Conservation (phyloP, 1,140 invertebrate genomes). For the Samia ricini region DNA sequence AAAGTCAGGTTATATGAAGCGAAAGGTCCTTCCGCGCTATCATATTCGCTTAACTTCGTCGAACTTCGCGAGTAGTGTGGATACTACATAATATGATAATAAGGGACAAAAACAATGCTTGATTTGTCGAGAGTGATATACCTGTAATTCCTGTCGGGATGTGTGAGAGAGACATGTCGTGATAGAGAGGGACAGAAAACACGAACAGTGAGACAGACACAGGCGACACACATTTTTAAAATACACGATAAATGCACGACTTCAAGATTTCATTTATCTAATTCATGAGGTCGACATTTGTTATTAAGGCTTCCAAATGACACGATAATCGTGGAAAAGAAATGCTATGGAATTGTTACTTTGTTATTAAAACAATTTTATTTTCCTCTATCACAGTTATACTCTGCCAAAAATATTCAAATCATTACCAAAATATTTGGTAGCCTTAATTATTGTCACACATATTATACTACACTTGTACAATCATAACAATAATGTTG, state of each 20-base stretch:
- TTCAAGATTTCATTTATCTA: background rate
- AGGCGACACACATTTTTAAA: slow-evolving; percentile 61
- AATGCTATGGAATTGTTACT: background rate
- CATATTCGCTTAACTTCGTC: no score
- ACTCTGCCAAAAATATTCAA: no score
- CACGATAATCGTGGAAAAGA: background rate
- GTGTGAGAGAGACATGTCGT: slow-evolving; percentile 70
- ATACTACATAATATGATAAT: no score
- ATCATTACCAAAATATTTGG: no score
- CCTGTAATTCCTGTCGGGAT: slow-evolving; percentile 73
- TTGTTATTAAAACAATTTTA: background rate
- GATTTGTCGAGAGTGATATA: slow-evolving; percentile 56
- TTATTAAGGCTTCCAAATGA: background rate
- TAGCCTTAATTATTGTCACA: no score
- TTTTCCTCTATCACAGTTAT: background rate
- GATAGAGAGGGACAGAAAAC: slow-evolving; percentile 71
- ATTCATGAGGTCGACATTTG: background rate
- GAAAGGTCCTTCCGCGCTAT: no score
- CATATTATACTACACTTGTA: no score
- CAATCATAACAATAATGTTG: no score
- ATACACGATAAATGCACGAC: slow-evolving; percentile 8
- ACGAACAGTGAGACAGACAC: slow-evolving; percentile 75
- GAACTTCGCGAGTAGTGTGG: no score
- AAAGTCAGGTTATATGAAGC: no score
- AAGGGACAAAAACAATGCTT: slow-evolving; percentile 44